Evolutionary conservation across 2,888 invertebrate genomes (phyloP).

Genomic region (Crioceris asparagi): DNA sequence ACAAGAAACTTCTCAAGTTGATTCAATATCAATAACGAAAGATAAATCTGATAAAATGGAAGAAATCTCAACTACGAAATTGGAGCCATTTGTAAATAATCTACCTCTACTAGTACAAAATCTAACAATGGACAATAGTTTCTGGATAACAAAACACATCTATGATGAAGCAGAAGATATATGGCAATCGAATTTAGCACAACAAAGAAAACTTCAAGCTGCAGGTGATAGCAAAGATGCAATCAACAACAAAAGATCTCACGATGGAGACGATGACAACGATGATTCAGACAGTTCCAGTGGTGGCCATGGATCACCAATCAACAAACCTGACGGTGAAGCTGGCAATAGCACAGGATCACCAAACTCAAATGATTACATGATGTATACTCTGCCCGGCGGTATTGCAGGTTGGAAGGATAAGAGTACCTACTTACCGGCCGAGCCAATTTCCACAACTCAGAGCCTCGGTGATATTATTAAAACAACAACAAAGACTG

Average conservation of each 20-base stretch:
- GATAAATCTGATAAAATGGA: no score
- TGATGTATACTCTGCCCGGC: conserved; percentile 54
- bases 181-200: conserved; percentile 31
- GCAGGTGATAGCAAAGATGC: conserved; percentile 11
- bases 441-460: conserved; percentile 37
- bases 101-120: conserved; percentile 1
- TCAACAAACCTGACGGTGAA: conserved; percentile 18
- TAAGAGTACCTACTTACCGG: conserved; percentile 63
- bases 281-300: conserved; percentile 51
- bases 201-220: conserved; percentile 18
- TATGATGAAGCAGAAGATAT: conserved; percentile 57
- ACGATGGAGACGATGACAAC: conserved; percentile 38
- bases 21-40: no score
- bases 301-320: conserved; percentile 41
- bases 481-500: no score
- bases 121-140: conserved; percentile 37
- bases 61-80: neutral
- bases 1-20: no score
- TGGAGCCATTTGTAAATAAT: conserved; percentile 29
- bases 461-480: no score
- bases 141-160: conserved; percentile 50
- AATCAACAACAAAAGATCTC: conserved; percentile 26
- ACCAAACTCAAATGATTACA: conserved; percentile 29
- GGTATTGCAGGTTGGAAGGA: conserved; percentile 75
- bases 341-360: conserved; percentile 7